phyloP scores from a whole-genome alignment of 2,888 invertebrate species.

The Cephus nigrinus region DNA sequence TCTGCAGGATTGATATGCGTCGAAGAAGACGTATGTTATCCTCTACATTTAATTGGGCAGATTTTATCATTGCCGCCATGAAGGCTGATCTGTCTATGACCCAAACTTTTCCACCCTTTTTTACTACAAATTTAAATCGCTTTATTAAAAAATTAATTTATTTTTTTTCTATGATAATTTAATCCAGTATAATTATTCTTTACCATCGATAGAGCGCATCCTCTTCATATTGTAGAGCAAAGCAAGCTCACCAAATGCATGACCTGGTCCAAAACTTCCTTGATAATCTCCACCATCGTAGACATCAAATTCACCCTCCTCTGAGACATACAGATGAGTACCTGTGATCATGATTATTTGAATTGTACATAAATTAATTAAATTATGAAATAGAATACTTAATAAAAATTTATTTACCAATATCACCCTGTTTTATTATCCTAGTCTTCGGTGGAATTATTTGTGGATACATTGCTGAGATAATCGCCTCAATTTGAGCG shows the following conservation, averaged over 20 bases:
- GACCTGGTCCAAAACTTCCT: conserved; percentile 82
- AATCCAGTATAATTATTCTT: conserved; percentile 20
- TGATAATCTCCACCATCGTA: conserved; percentile 80
- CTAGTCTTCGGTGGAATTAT: conserved; percentile 74
- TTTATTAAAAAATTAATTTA: neutral
- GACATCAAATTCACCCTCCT: conserved; percentile 86
- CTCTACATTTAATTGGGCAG: conserved; percentile 81
- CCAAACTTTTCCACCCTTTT: conserved; percentile 85
- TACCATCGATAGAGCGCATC: conserved; percentile 86
- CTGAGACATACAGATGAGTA: conserved; percentile 86
- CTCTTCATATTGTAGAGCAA: conserved; percentile 92
- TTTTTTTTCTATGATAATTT: neutral
- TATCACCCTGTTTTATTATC: conserved; percentile 82
- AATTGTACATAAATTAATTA: neutral
- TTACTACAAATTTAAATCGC: conserved; percentile 67
- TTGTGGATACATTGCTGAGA: conserved; percentile 82
- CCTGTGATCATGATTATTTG: conserved; percentile 62
- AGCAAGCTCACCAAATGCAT: conserved; percentile 91
- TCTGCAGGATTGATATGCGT: conserved; percentile 80
- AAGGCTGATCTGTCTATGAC: conserved; percentile 86
- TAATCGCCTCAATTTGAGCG: conserved; percentile 77
- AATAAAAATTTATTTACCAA: conserved; percentile 61
- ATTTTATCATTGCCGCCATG: conserved; percentile 86
- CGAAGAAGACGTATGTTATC: conserved; percentile 84
- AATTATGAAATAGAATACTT: neutral